phyloP scores from a whole-genome alignment of 1,140 invertebrate species.

The Eumaeus atala region DNA sequence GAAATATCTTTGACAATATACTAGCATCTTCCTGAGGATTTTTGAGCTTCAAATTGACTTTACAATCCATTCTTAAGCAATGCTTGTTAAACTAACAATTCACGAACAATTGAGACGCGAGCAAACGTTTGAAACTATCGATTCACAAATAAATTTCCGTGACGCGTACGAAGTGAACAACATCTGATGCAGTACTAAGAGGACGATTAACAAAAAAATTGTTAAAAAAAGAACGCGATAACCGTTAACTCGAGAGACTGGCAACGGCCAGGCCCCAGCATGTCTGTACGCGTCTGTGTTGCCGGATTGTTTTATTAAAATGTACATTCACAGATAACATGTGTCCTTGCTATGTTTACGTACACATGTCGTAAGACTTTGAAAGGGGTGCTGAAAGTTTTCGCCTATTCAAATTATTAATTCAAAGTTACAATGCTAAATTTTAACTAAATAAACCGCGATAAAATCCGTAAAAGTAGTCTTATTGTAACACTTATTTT shows the following conservation, averaged over 20 bases:
- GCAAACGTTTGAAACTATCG: not conserved
- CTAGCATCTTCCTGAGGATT: slow-evolving; percentile 58
- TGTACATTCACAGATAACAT: too few species aligned
- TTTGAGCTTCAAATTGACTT: slow-evolving; percentile 54
- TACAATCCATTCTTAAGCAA: slow-evolving; percentile 49
- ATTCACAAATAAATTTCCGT: not conserved
- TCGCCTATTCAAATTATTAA: too few species aligned
- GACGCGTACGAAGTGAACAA: not conserved
- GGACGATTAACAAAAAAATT: not conserved
- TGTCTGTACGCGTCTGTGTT: too few species aligned
- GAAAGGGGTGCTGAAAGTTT: too few species aligned
- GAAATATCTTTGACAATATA: slow-evolving; percentile 55
- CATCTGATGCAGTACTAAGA: not conserved
- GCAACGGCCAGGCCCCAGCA: not conserved
- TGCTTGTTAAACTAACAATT: not conserved
- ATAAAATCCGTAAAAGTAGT: too few species aligned
- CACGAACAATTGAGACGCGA: not conserved
- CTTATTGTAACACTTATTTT: too few species aligned
- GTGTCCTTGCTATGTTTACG: too few species aligned
- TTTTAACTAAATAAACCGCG: too few species aligned
- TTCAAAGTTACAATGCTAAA: too few species aligned
- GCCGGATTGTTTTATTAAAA: too few species aligned
- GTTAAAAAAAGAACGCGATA: not conserved
- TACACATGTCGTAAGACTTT: too few species aligned
- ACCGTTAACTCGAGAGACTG: not conserved